phyloP scores from a whole-genome alignment of 2,888 invertebrate species.

The Volucella inflata region DNA sequence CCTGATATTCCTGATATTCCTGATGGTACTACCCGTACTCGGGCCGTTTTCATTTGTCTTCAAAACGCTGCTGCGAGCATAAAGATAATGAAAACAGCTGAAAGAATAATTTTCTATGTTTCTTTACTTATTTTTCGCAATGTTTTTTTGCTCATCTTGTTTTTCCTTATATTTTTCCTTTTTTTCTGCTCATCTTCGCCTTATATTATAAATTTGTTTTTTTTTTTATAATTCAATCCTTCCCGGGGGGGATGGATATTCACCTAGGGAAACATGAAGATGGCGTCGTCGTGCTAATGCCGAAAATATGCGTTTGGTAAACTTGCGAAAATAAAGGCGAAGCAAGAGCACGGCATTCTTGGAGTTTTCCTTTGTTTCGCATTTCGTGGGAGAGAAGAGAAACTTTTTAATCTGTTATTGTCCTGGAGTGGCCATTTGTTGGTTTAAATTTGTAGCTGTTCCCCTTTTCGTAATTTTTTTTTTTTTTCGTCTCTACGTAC shows the following conservation, averaged over 20 bases:
- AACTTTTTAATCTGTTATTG: constrained; percentile 71
- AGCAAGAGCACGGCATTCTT: neutral
- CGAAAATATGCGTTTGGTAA: constrained; percentile 64
- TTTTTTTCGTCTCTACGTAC: neutral
- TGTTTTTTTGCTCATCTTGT: neutral
- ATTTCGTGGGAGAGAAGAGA: constrained; percentile 39
- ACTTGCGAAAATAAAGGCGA: constrained; percentile 22
- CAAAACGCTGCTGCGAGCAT: constrained; percentile 55
- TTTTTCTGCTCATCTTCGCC: constrained; percentile 8
- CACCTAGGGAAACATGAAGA: constrained; percentile 31
- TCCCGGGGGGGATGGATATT: constrained; percentile 59
- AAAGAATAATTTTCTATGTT: constrained; percentile 53
- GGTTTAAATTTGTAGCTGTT: constrained; percentile 54
- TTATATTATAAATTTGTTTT: neutral
- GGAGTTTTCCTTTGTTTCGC: constrained; percentile 28
- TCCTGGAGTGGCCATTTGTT: constrained; percentile 66
- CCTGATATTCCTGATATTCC: too few species aligned
- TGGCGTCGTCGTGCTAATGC: constrained; percentile 51
- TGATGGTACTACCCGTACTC: neutral
- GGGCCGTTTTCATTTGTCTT: neutral
- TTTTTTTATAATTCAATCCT: constrained; percentile 63
- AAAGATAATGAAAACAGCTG: constrained; percentile 61
- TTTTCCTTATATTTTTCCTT: neutral
- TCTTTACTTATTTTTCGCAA: constrained; percentile 14
- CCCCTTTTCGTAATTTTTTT: neutral